These are phyloP conservation scores for Aythya baeri DNA, from an alignment of 2,113 vertebrate genomes.

Conservation along the genomic window DNA sequence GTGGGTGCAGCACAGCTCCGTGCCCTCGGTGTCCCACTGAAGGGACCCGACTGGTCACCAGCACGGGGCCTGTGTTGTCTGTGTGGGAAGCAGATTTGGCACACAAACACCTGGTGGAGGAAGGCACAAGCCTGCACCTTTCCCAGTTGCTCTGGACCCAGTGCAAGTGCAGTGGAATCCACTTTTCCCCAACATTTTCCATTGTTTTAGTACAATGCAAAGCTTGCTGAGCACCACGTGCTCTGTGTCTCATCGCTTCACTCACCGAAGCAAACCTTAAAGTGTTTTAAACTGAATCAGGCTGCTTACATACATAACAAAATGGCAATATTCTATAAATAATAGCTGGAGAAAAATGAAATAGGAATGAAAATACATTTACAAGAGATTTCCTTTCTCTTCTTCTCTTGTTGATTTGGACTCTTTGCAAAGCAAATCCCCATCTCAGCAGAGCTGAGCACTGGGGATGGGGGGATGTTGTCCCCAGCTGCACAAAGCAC, in stretches of 20 bases:
- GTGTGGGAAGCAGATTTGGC: rapidly evolving
- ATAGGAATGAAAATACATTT: not conserved
- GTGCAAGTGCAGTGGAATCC: not conserved
- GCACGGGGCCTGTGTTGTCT: rapidly evolving
- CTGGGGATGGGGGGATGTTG: not conserved
- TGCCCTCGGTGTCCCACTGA: too few relatives aligned
- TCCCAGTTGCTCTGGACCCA: not conserved
- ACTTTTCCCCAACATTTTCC: not conserved
- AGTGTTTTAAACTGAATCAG: not conserved
- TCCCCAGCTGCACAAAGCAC: not conserved
- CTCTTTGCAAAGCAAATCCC: not conserved
- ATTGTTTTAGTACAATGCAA: not conserved
- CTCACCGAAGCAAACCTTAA: not conserved
- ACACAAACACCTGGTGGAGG: rapidly evolving
- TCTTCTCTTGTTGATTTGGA: not conserved
- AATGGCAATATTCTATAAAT: not conserved
- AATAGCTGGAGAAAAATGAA: not conserved
- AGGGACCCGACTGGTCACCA: too few relatives aligned
- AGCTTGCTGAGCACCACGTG: not conserved
- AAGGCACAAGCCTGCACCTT: not conserved
- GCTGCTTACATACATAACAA: not conserved
- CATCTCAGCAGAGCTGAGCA: not conserved
- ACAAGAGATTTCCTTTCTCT: not conserved
- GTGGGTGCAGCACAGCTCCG: not conserved
- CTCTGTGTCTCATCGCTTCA: not conserved